phyloP scores from a whole-genome alignment of 2,797 vertebrate genomes.

The Typhlichthys subterraneus region DNA sequence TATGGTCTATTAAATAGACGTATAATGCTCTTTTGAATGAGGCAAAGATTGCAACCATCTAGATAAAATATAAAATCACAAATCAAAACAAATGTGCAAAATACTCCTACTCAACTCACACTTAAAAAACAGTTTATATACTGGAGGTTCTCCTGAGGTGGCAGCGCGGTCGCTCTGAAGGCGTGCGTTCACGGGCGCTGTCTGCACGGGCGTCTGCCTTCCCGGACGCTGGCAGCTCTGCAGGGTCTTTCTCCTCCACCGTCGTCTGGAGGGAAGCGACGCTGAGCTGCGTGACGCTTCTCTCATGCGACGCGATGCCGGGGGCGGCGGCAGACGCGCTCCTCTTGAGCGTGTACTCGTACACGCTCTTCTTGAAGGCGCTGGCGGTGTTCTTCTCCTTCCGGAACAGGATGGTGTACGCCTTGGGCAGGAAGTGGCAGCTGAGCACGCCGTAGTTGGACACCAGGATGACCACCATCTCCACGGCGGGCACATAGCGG shows the following conservation, averaged over 20 bases:
- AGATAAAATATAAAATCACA: background rate
- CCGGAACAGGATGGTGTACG: constrained; percentile 86
- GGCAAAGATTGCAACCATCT: too few species aligned
- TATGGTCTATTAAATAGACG: too few species aligned
- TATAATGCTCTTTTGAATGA: too few species aligned
- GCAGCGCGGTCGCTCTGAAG: background rate
- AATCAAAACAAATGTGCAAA: background rate
- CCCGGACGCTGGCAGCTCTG: background rate
- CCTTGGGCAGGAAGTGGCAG: constrained; percentile 90
- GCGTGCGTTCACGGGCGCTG: background rate
- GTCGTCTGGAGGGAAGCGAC: background rate
- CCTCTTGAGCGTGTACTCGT: constrained; percentile 79
- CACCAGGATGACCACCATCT: constrained; percentile 89
- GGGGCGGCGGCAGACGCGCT: background rate
- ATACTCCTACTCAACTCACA: too few species aligned
- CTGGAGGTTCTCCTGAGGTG: constrained; percentile 44
- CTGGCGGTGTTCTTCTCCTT: constrained; percentile 85
- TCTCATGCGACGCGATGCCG: constrained; percentile 1
- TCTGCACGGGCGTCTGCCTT: background rate
- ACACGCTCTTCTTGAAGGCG: constrained; percentile 84
- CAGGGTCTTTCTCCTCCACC: background rate
- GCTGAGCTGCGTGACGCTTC: background rate
- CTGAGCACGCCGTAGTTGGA: constrained; percentile 87
- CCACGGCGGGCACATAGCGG: constrained; percentile 85
- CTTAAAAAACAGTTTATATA: constrained; percentile 23